These are phyloP conservation scores for Daphoenositta chrysoptera DNA, from an alignment of 2,113 vertebrate genomes.

Conservation along the genomic window DNA sequence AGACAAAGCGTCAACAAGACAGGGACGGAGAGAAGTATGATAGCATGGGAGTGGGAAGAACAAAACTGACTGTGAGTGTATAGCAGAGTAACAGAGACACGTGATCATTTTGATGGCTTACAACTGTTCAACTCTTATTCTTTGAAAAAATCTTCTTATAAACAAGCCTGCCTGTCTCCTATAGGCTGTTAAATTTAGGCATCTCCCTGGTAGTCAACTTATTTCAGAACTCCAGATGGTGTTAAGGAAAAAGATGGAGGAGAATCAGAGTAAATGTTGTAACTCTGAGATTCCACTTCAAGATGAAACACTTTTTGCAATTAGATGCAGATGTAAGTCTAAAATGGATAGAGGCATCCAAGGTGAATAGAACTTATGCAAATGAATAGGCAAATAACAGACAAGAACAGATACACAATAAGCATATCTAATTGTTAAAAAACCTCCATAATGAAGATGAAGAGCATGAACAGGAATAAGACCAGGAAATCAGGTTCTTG, in stretches of 20 bases:
- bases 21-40: fast-evolving
- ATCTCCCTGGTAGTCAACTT: neutral
- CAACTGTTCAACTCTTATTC: neutral
- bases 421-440: neutral
- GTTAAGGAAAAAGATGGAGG: neutral
- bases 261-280: neutral
- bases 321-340: neutral
- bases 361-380: neutral
- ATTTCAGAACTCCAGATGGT: neutral
- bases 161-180: neutral
- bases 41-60: neutral
- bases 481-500: neutral
- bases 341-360: neutral
- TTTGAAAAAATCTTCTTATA: neutral
- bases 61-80: neutral
- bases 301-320: neutral
- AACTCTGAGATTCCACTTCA: neutral
- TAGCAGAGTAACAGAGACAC: neutral
- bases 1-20: neutral
- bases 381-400: neutral
- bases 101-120: neutral
- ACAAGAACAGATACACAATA: neutral
- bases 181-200: neutral
- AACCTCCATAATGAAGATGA: neutral
- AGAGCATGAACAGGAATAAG: neutral